Conservation (phyloP, 2,113 vertebrate genomes). For the Cheilinus undulatus region DNA sequence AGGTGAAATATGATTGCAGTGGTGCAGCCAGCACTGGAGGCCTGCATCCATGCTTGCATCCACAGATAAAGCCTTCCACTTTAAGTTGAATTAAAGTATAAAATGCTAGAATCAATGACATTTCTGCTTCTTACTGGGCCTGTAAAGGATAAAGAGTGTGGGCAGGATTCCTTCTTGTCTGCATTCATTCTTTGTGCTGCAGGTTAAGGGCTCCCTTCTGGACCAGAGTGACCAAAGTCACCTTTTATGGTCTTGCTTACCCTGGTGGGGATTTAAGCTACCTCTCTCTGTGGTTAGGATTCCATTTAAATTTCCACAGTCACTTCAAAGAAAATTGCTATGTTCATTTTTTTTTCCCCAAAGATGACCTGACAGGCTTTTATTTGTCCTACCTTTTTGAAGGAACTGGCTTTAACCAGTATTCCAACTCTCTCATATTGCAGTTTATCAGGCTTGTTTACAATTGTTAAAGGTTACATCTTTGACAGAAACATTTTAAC, state of each 20-base stretch:
- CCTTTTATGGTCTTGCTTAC: constrained; percentile 56
- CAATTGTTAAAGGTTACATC: constrained; percentile 10
- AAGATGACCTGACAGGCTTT: constrained; percentile 38
- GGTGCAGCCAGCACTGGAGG: background rate
- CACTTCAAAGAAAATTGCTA: constrained; percentile 43
- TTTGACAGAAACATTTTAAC: background rate
- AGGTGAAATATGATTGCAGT: background rate
- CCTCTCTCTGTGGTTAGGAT: constrained; percentile 33
- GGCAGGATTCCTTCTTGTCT: constrained; percentile 29
- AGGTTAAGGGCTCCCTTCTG: constrained; percentile 9
- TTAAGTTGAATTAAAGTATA: constrained; percentile 1
- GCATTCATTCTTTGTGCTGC: constrained; percentile 17
- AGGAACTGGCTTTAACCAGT: constrained; percentile 36
- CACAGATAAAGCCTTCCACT: background rate
- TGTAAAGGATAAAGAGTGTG: too few relatives aligned
- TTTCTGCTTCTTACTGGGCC: background rate
- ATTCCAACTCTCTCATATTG: constrained; percentile 21
- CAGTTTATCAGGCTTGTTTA: constrained; percentile 38
- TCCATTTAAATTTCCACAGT: constrained; percentile 33
- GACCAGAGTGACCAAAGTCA: constrained; percentile 31
- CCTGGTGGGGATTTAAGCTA: constrained; percentile 26
- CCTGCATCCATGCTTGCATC: background rate
- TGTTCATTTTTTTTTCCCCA: constrained; percentile 53
- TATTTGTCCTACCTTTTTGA: constrained; percentile 52
- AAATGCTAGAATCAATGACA: background rate